A percentile compares a stretch with the other conserved stretches of the same genome.
Evolutionary conservation across 2,888 invertebrate genomes (phyloP).

Genomic region (Lypha dubia): DNA sequence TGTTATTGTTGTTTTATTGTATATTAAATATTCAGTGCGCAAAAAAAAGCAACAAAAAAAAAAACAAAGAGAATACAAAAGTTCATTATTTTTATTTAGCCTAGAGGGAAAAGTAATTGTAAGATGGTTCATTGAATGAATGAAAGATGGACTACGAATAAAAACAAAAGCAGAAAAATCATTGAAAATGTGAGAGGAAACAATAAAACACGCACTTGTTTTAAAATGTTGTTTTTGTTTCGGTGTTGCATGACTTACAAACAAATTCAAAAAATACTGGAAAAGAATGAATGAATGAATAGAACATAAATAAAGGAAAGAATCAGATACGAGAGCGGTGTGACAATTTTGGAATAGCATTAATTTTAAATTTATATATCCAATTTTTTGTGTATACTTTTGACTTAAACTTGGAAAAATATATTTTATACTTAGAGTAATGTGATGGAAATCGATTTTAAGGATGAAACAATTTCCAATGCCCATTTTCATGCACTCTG

Average conservation of each 20-base stretch:
- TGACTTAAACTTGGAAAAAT: no score
- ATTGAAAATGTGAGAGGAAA: slow-evolving; percentile 74
- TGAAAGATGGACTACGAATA: slow-evolving; percentile 65
- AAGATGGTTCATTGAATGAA: slow-evolving; percentile 79
- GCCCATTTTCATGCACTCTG: no score
- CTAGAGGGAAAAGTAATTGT: slow-evolving; percentile 80
- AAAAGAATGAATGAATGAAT: slow-evolving; percentile 4
- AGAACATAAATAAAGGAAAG: background rate
- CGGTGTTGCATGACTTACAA: slow-evolving; percentile 30
- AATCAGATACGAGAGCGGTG: background rate
- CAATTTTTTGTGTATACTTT: no score
- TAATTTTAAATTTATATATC: no score
- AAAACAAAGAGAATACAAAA: slow-evolving; percentile 37
- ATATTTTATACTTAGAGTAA: no score
- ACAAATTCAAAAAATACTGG: slow-evolving; percentile 5
- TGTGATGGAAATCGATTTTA: no score
- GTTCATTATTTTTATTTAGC: slow-evolving; percentile 72
- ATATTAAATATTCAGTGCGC: slow-evolving; percentile 24
- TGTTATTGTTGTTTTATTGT: slow-evolving; percentile 47
- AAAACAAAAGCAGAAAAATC: slow-evolving; percentile 45
- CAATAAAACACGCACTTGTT: slow-evolving; percentile 78
- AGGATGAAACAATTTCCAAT: no score
- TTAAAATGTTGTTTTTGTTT: slow-evolving; percentile 55
- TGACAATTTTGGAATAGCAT: background rate
- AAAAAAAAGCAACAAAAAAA: background rate